These are phyloP conservation scores for Cricetomys ansorgei DNA, from an alignment of 2,113 vertebrate species.

Conservation along the genomic window DNA sequence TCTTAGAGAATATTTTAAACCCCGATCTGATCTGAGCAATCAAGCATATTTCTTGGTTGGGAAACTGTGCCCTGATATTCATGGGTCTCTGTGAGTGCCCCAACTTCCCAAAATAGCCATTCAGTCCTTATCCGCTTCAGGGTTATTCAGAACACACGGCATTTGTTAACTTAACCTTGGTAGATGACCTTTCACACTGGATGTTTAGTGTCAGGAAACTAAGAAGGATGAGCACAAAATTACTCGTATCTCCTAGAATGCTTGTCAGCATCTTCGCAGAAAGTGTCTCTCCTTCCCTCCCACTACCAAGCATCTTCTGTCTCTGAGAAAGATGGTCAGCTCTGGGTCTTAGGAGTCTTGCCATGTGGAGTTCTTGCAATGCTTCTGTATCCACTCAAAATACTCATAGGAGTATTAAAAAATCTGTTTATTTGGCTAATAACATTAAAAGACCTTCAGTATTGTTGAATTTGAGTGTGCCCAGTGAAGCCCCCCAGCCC, in stretches of 20 bases:
- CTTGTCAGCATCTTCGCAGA: neutral
- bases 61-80: slow-evolving; percentile 55
- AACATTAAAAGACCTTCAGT: neutral
- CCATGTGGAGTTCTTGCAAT: slow-evolving; percentile 23
- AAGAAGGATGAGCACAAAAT: neutral
- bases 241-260: neutral
- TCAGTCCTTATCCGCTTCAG: slow-evolving; percentile 52
- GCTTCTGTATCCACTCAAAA: slow-evolving; percentile 40
- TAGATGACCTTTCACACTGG: slow-evolving; percentile 62
- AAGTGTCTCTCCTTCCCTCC: neutral
- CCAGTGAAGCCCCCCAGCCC: neutral
- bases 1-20: slow-evolving; percentile 80
- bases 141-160: slow-evolving; percentile 18
- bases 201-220: neutral
- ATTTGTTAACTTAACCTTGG: slow-evolving; percentile 69
- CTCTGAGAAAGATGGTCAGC: neutral
- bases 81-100: slow-evolving; percentile 47
- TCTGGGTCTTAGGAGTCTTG: slow-evolving; percentile 18
- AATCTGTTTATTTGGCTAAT: neutral
- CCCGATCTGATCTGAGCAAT: slow-evolving; percentile 72
- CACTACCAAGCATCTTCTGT: neutral
- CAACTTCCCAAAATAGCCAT: slow-evolving; percentile 34
- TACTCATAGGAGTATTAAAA: neutral
- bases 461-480: slow-evolving; percentile 38
- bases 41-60: slow-evolving; percentile 63